Evolutionary conservation across 2,113 vertebrate species (phyloP).

Genomic region (Leptocoma aspasia): DNA sequence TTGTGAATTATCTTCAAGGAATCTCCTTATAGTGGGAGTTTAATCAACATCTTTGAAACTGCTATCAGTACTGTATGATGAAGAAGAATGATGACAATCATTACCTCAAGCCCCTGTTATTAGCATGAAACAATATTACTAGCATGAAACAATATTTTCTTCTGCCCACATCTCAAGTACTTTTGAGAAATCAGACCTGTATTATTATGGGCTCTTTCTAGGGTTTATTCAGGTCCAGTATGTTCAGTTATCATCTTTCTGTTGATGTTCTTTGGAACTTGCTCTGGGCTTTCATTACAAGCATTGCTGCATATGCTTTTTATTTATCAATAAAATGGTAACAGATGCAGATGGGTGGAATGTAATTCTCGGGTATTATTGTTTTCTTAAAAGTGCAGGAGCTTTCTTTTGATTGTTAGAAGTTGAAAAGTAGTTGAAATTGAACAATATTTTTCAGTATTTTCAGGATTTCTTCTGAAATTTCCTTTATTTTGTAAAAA

Average conservation of each 20-base stretch:
- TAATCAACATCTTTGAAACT: not conserved
- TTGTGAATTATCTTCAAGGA: not conserved
- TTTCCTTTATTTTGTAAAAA: not conserved
- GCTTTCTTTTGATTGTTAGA: not conserved
- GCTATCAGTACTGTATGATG: not conserved
- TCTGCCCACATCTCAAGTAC: not conserved
- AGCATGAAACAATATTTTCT: not conserved
- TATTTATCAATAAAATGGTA: not conserved
- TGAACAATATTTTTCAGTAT: not conserved
- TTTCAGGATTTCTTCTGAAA: not conserved
- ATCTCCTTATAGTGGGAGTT: not conserved
- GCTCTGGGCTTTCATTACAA: not conserved
- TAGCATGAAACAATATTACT: not conserved
- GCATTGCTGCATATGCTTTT: not conserved
- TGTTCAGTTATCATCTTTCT: not conserved
- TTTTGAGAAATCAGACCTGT: not conserved
- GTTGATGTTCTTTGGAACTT: not conserved
- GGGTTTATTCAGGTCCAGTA: not conserved
- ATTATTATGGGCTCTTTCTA: not conserved
- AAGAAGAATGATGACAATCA: not conserved
- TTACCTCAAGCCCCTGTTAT: not conserved
- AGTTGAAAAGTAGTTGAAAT: not conserved
- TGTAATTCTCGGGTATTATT: not conserved
- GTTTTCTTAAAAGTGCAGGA: not conserved
- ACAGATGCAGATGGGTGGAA: not conserved